Base-by-base conservation (phyloP, 2,113 vertebrate species). In the Sander lucioperca region DNA sequence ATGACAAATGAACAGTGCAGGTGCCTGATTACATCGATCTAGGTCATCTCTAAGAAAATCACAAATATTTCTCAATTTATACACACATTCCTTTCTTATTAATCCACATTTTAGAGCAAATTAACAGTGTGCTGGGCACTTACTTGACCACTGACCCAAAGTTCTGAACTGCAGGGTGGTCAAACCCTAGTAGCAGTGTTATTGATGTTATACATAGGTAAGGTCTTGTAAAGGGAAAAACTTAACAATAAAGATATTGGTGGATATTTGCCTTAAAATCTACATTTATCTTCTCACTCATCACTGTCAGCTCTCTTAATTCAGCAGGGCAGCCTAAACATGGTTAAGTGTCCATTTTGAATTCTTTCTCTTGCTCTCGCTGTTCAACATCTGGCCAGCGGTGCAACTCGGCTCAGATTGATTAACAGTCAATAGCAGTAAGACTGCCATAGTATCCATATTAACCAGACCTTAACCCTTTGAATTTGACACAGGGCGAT, bases 301-400 rank as follows among this genome's bases (percentile, higher is more conserved):
- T 69, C 54, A 19, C 39, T 64, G 51, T 53, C 45, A 64, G 13
- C 56, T 62, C 57, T 62, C 3, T 8, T 67, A 21, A 74, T 64
- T 67, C 50, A 71, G 6, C 43, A 45, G 21, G 33, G 45, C 30
- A 75, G 69, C 13, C 43, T 57, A 56, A 64, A 74, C 54, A 76
- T 45, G 51, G 61, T 71, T 23, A 76, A 79, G 90, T 79, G 84
- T 92, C 92, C 91, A 93, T 95, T 94, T 95, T 93, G 90, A 91
- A 90, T 89, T 85, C 68, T 85, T 59, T 72, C 72, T 83, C 56
- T 50, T 21, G 69, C 47, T 48, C 74, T 85, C 14, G 63, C 67
- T 76, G 50, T 15, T 80, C 71, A 87, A 94, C 94, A 95, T 95
- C 93, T 95, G 94, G 95, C 56, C 92, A 91, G 90, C 67, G 85